A percentile compares a stretch with the other conserved stretches of the same genome.
Evolutionary conservation across 2,888 invertebrate genomes (phyloP).

Genomic region (Torymus tubicola): DNA sequence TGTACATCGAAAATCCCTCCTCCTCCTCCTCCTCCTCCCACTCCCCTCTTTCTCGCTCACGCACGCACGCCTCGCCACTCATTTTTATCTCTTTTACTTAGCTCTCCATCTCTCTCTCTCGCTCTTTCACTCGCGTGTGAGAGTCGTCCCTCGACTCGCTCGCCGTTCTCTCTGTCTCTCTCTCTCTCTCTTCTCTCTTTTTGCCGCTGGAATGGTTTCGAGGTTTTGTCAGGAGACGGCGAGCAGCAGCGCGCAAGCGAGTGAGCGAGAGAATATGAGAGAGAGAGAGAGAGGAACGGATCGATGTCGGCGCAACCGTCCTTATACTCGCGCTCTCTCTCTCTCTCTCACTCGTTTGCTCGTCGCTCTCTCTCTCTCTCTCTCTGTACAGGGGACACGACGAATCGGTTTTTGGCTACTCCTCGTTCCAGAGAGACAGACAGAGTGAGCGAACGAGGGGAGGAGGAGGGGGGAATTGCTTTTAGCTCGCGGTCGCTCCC

Average conservation of each 20-base stretch:
- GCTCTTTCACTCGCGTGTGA: no score
- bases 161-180: neutral
- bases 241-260: constrained; percentile 58
- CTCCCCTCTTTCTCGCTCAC: neutral
- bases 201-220: constrained; percentile 47
- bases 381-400: constrained; percentile 42
- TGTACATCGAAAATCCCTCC: neutral
- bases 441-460: constrained; percentile 12
- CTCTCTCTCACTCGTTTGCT: neutral
- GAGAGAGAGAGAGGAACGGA: constrained; percentile 58
- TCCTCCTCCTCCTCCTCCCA: neutral
- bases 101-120: neutral
- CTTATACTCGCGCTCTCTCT: constrained; percentile 16
- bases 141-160: no score
- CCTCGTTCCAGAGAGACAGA: constrained; percentile 37
- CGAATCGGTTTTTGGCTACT: constrained; percentile 57
- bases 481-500: constrained; percentile 36
- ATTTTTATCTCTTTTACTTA: constrained; percentile 9
- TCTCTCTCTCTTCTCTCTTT: constrained; percentile 38
- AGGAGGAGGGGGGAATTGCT: constrained; percentile 31
- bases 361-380: neutral
- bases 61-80: neutral
- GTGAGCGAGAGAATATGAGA: constrained; percentile 49
- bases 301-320: constrained; percentile 58
- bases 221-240: constrained; percentile 56